These are phyloP conservation scores for Ispidina lecontei DNA, from an alignment of 2,797 vertebrate genomes.

Conservation along the genomic window DNA sequence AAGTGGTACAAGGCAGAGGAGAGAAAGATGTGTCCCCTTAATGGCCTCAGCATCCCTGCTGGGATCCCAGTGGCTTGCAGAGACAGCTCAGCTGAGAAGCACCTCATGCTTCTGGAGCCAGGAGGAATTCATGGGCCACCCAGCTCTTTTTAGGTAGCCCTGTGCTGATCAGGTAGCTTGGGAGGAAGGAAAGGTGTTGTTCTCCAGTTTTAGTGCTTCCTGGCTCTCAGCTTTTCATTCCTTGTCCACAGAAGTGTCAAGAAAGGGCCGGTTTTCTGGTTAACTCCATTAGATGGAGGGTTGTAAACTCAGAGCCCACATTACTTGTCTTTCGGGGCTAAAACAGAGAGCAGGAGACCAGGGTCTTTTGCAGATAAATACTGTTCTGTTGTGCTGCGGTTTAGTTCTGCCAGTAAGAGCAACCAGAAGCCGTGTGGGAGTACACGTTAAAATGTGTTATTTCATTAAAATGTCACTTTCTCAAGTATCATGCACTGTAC, in stretches of 20 bases:
- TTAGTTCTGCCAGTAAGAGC: neutral
- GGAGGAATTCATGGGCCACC: neutral
- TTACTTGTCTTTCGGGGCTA: slow-evolving; percentile 45
- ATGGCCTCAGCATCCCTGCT: neutral
- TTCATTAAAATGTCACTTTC: slow-evolving; percentile 47
- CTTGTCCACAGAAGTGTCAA: neutral
- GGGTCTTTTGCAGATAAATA: neutral
- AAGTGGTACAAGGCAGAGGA: neutral
- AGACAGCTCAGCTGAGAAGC: neutral
- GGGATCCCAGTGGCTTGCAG: neutral
- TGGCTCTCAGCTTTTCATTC: neutral
- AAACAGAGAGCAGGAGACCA: neutral
- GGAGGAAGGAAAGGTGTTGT: slow-evolving; percentile 23
- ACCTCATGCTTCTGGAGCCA: neutral
- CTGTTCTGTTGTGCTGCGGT: slow-evolving; percentile 14
- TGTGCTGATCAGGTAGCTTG: neutral
- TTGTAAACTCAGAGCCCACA: neutral
- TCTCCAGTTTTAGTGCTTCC: neutral
- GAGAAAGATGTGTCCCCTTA: neutral
- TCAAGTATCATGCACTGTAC: slow-evolving; percentile 50
- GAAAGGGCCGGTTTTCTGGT: neutral
- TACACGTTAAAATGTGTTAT: neutral
- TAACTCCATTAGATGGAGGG: neutral
- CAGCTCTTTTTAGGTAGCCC: neutral
- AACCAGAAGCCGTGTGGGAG: neutral